These are phyloP conservation scores for Zaprionus taronus DNA, from an alignment of 1,140 invertebrate genomes.

Conservation along the genomic window DNA sequence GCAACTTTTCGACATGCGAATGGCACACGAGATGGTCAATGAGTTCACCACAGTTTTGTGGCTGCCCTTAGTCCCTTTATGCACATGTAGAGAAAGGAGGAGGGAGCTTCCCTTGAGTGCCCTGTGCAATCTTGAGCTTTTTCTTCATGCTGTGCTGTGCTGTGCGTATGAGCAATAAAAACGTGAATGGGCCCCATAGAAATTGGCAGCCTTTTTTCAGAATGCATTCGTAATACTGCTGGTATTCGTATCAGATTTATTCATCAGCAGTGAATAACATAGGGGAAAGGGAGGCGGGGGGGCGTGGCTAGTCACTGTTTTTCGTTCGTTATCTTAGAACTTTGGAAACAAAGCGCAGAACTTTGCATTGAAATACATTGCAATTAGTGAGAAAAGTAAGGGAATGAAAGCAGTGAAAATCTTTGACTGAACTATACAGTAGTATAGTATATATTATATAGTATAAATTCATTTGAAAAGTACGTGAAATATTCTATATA, in stretches of 20 bases:
- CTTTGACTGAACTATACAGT: too few relatives aligned
- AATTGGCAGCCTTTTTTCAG: background rate
- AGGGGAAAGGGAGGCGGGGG: too few relatives aligned
- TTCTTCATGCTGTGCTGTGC: background rate
- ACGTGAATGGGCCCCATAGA: constrained; percentile 2
- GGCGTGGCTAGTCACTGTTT: too few relatives aligned
- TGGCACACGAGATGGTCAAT: background rate
- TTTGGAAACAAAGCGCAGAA: too few relatives aligned
- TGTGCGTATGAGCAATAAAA: background rate
- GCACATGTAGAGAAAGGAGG: background rate
- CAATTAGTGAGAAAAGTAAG: too few relatives aligned
- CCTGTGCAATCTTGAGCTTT: background rate
- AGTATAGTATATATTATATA: too few relatives aligned
- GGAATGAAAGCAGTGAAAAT: too few relatives aligned
- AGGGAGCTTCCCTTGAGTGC: background rate
- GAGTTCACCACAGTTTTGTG: constrained; percentile 4
- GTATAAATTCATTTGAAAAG: too few relatives aligned
- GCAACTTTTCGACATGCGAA: constrained; percentile 6
- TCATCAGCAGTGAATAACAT: background rate
- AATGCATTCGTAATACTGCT: background rate
- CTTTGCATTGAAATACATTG: too few relatives aligned
- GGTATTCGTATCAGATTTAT: background rate
- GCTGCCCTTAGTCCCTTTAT: background rate
- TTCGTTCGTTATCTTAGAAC: too few relatives aligned
- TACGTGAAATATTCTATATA: too few relatives aligned